A percentile compares a stretch with the other conserved stretches of the same genome.
Conservation (phyloP, 2,888 invertebrate species). For the Loripinus fragilis region DNA sequence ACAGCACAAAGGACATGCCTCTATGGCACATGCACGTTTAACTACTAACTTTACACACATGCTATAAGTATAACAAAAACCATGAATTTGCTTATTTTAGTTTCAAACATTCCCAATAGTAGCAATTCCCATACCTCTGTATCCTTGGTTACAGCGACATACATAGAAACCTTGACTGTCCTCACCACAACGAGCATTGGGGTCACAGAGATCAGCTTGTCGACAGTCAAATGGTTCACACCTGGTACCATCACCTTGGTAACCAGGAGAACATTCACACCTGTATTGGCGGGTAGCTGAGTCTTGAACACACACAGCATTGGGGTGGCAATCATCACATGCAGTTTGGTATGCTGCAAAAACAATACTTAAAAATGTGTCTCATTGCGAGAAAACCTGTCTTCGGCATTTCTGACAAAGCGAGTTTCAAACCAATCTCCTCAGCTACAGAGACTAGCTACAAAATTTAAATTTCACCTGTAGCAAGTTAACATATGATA, state of each 20-base stretch:
- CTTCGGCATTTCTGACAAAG: too few species aligned
- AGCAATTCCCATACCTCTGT: slow-evolving; percentile 62
- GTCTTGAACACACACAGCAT: slow-evolving; percentile 88
- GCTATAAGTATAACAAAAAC: too few species aligned
- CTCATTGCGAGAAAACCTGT: too few species aligned
- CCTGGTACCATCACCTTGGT: slow-evolving; percentile 71
- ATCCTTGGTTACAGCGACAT: slow-evolving; percentile 76
- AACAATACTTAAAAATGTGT: background rate
- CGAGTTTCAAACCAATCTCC: too few species aligned
- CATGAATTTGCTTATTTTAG: too few species aligned
- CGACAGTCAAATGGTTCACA: slow-evolving; percentile 69
- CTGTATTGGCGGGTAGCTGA: slow-evolving; percentile 55
- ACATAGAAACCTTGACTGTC: slow-evolving; percentile 57
- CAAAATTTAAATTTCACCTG: too few species aligned
- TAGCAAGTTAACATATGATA: too few species aligned
- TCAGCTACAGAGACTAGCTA: too few species aligned
- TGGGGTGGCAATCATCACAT: slow-evolving; percentile 89
- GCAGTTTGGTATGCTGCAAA: background rate
- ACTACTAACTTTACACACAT: too few species aligned
- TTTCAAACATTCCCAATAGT: too few species aligned
- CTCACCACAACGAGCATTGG: slow-evolving; percentile 71
- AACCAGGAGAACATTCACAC: slow-evolving; percentile 73
- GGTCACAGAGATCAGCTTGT: slow-evolving; percentile 68
- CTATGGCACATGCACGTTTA: too few species aligned
- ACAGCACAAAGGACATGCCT: too few species aligned